These are phyloP conservation scores for Drosophila hydei DNA, from an alignment of 1,140 invertebrate species.

Conservation along the genomic window DNA sequence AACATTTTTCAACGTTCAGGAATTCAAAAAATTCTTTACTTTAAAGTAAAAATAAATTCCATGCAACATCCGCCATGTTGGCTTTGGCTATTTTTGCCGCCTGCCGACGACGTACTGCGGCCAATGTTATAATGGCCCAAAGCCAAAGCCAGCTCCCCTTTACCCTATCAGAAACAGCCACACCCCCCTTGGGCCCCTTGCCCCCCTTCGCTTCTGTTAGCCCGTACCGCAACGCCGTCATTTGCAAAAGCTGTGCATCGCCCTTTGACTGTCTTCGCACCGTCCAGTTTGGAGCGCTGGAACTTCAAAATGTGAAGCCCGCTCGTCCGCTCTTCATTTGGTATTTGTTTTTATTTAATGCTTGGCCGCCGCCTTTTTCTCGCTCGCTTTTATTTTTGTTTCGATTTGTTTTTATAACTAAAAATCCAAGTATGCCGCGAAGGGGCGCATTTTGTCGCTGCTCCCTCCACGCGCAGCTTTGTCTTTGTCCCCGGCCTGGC, in stretches of 20 bases:
- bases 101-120: slow-evolving; percentile 34
- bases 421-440: slow-evolving; percentile 14
- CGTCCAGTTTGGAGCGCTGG: slow-evolving; percentile 30
- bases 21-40: slow-evolving; percentile 72
- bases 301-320: slow-evolving; percentile 28
- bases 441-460: slow-evolving; percentile 8
- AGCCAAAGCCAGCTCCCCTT: slow-evolving; percentile 33
- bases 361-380: slow-evolving; percentile 22
- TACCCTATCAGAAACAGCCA: background rate
- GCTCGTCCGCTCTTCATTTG: slow-evolving; percentile 8
- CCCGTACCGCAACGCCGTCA: background rate
- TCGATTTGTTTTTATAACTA: slow-evolving; percentile 24
- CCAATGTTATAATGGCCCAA: slow-evolving; percentile 45
- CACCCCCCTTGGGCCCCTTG: background rate
- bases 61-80: slow-evolving; percentile 73
- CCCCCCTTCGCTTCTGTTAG: background rate
- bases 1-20: slow-evolving; percentile 73
- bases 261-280: slow-evolving; percentile 56
- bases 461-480: background rate
- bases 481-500: background rate
- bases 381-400: background rate
- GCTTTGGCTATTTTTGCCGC: slow-evolving; percentile 65
- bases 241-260: slow-evolving; percentile 41
- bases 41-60: slow-evolving; percentile 77
- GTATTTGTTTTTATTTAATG: slow-evolving; percentile 51